Percentiles rank a stretch among this genome's conserved stretches.
Evolutionary conservation across 1,140 invertebrate genomes (phyloP).

Genomic region (Ceratina australensis): DNA sequence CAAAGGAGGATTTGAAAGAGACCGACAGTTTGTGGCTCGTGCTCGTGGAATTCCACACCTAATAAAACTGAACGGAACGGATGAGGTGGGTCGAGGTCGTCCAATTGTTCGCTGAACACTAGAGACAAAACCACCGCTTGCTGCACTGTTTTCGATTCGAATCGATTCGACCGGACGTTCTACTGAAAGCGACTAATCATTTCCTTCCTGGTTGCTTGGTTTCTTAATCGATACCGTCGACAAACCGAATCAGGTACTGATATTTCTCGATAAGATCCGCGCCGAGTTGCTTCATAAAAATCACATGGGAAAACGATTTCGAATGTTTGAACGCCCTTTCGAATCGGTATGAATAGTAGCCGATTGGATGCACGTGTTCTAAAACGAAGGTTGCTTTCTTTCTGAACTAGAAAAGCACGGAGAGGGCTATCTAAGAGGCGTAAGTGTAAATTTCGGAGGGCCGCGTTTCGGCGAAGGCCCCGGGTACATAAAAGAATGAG

Average conservation of each 20-base stretch:
- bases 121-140: conserved; percentile 36
- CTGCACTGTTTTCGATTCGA: conserved; percentile 64
- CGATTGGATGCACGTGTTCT: too few species aligned
- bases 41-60: conserved; percentile 50
- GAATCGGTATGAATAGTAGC: too few species aligned
- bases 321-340: too few species aligned
- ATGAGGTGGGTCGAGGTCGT: conserved; percentile 72
- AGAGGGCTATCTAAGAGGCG: background rate
- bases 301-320: too few species aligned
- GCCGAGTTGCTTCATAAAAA: too few species aligned
- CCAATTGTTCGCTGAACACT: conserved; percentile 36
- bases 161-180: conserved; percentile 67
- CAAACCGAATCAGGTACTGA: too few species aligned
- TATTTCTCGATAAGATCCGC: too few species aligned
- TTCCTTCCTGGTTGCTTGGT: background rate
- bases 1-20: background rate
- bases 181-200: conserved; percentile 23
- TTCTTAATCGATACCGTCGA: conserved; percentile 14
- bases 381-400: background rate
- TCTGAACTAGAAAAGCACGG: conserved; percentile 9
- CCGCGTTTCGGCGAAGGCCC: conserved; percentile 51
- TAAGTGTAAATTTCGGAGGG: conserved; percentile 20
- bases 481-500: conserved; percentile 28
- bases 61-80: conserved; percentile 68
- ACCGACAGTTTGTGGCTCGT: conserved; percentile 32